These are phyloP conservation scores for Hycleus phaleratus DNA, from an alignment of 1,140 invertebrate species.

Conservation along the genomic window DNA sequence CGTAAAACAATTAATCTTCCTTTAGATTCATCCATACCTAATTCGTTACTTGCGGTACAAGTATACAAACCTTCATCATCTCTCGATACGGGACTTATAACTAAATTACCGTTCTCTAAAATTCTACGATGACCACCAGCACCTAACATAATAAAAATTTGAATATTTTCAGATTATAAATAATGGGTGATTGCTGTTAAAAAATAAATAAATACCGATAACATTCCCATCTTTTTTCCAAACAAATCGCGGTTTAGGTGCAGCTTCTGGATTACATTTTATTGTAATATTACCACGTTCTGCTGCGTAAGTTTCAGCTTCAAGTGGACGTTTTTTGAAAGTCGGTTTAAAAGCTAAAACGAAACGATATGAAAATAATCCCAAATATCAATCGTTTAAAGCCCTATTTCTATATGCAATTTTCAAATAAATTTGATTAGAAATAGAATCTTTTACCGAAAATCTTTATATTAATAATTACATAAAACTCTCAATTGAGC, in stretches of 20 bases:
- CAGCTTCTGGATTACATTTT: constrained; percentile 87
- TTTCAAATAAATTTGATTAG: too few relatives aligned
- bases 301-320: constrained; percentile 81
- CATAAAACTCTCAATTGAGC: constrained; percentile 72
- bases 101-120: constrained; percentile 72
- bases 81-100: constrained; percentile 77
- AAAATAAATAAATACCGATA: constrained; percentile 46
- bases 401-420: too few relatives aligned
- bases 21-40: constrained; percentile 70
- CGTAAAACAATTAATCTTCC: constrained; percentile 79
- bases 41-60: constrained; percentile 78
- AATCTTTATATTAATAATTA: constrained; percentile 10
- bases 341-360: constrained; percentile 70
- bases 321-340: constrained; percentile 84
- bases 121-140: constrained; percentile 70
- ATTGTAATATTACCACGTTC: constrained; percentile 89
- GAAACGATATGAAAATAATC: too few relatives aligned
- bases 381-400: too few relatives aligned
- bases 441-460: constrained; percentile 15
- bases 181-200: background rate
- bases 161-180: too few relatives aligned
- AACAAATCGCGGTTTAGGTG: constrained; percentile 77
- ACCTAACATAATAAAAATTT: constrained; percentile 26
- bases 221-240: constrained; percentile 88
- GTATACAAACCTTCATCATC: constrained; percentile 85